A percentile compares a stretch with the other conserved stretches of the same genome.
Conservation (phyloP, 2,113 vertebrate species). For the Forbesichthys papilliferus region DNA sequence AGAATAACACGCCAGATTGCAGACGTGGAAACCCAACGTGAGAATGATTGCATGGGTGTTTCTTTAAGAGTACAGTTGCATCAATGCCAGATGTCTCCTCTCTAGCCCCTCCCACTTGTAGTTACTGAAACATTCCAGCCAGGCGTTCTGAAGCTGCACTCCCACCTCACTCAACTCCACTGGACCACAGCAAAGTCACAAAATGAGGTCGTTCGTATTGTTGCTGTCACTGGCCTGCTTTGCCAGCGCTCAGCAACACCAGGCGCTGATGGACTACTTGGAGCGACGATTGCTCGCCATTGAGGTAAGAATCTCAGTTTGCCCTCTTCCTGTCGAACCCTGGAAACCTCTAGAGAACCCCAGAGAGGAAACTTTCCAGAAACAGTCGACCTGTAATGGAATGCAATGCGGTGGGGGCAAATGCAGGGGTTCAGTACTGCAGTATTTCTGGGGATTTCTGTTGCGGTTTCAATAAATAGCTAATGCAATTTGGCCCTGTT, state of each 20-base stretch:
- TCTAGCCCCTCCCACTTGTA: conserved; percentile 64
- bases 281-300: conserved; percentile 78
- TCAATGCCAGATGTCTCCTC: conserved; percentile 59
- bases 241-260: conserved; percentile 69
- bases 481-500: too few relatives aligned
- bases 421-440: too few relatives aligned
- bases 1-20: not conserved
- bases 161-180: conserved; percentile 33
- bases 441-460: too few relatives aligned
- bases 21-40: not conserved
- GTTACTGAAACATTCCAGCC: conserved; percentile 72
- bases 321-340: conserved; percentile 50
- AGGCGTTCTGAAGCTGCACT: conserved; percentile 64
- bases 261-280: conserved; percentile 81
- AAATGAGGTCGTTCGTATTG: conserved; percentile 70
- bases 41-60: conserved; percentile 8
- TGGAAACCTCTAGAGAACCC: conserved; percentile 48
- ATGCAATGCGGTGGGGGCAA: conserved; percentile 54
- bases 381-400: conserved; percentile 55
- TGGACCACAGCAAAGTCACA: conserved; percentile 35
- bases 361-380: conserved; percentile 57
- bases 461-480: too few relatives aligned
- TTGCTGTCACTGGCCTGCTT: conserved; percentile 66
- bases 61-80: conserved; percentile 31
- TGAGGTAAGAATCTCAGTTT: conserved; percentile 73